These are phyloP conservation scores for Huso huso DNA, from an alignment of 2,797 vertebrate genomes.

Conservation along the genomic window DNA sequence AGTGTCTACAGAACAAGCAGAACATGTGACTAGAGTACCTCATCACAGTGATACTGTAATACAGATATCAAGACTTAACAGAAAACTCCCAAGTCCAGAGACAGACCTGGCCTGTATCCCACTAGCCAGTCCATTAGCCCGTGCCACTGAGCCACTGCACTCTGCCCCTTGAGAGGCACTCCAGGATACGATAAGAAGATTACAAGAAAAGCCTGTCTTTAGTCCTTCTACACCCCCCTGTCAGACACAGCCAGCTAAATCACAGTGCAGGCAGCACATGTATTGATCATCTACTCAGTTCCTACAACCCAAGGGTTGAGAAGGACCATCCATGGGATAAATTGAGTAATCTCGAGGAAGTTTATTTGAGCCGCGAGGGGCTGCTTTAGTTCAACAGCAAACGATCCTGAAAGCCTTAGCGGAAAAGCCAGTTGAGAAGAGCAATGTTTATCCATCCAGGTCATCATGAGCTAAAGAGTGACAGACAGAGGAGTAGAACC, in stretches of 20 bases:
- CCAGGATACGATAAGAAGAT: constrained; percentile 66
- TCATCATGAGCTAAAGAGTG: constrained; percentile 1
- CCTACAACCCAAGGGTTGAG: constrained; percentile 43
- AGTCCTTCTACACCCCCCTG: constrained; percentile 56
- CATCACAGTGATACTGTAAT: too few species aligned
- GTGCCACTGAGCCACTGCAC: background rate
- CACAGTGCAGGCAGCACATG: constrained; percentile 45
- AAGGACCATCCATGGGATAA: constrained; percentile 50
- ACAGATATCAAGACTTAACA: too few species aligned
- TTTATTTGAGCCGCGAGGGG: constrained; percentile 52
- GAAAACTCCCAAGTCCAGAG: too few species aligned
- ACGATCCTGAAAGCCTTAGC: constrained; percentile 29
- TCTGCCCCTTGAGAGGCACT: constrained; percentile 48
- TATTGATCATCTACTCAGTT: constrained; percentile 52
- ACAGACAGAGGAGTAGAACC: background rate
- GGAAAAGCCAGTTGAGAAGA: constrained; percentile 30
- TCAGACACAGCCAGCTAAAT: constrained; percentile 60
- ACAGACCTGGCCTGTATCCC: background rate
- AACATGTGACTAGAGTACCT: too few species aligned
- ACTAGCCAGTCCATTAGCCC: background rate
- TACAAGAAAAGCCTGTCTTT: constrained; percentile 65
- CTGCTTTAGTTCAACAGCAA: constrained; percentile 45
- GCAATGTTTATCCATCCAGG: constrained; percentile 22
- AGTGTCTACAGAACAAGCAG: too few species aligned
- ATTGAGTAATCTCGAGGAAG: constrained; percentile 51